Percentiles rank a stretch among this genome's conserved stretches.
phyloP scores from a whole-genome alignment of 92 coral and sea anemone genomes.

The Porites cylindrica region DNA sequence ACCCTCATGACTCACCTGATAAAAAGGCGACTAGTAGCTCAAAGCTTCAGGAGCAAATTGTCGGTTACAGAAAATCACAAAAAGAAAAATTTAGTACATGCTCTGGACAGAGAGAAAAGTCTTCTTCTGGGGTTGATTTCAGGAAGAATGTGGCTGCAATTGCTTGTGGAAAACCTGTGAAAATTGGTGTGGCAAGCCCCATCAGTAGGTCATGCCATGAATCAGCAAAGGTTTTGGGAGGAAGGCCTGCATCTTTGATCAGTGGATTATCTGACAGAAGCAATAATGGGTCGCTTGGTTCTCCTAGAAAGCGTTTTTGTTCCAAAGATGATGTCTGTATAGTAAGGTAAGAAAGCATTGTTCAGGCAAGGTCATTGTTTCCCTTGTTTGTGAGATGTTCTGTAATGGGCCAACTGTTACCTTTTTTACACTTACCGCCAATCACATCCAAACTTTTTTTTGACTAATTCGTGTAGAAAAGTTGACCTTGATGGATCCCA shows the following conservation, averaged over 20 bases:
- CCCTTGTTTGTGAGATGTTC: no score
- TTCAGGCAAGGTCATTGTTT: background rate
- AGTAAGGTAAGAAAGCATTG: slow-evolving; percentile 1
- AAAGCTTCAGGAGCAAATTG: slow-evolving; percentile 28
- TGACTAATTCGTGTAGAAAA: no score
- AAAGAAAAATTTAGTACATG: slow-evolving; percentile 19
- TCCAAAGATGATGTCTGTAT: background rate
- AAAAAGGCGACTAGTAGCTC: background rate
- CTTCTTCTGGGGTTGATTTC: slow-evolving; percentile 60
- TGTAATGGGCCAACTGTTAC: no score
- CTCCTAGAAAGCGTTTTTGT: background rate
- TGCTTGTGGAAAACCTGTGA: slow-evolving; percentile 64
- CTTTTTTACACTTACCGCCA: no score
- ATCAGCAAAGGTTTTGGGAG: background rate
- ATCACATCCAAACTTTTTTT: no score
- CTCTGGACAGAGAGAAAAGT: slow-evolving; percentile 14
- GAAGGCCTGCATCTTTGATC: background rate
- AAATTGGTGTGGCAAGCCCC: slow-evolving; percentile 49
- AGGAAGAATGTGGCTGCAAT: slow-evolving; percentile 73
- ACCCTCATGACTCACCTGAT: background rate
- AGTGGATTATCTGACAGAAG: background rate
- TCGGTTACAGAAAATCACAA: slow-evolving; percentile 29
- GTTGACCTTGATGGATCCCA: no score
- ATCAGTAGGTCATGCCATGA: slow-evolving; percentile 21
- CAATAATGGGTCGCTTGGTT: background rate